These are phyloP conservation scores for Todiramphus chloris DNA, from an alignment of 2,113 vertebrate species.

Conservation along the genomic window DNA sequence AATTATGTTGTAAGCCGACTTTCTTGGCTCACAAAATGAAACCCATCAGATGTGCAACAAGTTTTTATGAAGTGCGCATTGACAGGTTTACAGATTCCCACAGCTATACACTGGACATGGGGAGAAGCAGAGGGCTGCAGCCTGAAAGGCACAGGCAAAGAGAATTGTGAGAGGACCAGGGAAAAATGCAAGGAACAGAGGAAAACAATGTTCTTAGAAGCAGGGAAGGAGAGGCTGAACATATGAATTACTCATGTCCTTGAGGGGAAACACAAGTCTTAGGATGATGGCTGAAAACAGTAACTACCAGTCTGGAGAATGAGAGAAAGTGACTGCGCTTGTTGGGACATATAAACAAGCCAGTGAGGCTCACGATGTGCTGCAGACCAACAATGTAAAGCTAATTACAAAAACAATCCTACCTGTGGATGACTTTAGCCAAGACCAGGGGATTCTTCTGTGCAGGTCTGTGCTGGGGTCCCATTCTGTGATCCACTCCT, in stretches of 20 bases:
- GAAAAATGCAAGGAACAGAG: neutral
- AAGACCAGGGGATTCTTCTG: neutral
- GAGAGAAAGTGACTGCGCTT: neutral
- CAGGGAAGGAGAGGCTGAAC: neutral
- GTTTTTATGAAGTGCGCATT: neutral
- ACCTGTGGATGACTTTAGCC: neutral
- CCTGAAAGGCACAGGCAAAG: neutral
- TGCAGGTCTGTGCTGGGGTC: fast-evolving
- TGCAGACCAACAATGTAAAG: neutral
- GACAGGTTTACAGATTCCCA: slow-evolving; percentile 24
- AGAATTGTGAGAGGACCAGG: neutral
- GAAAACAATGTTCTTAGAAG: neutral
- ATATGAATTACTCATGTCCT: neutral
- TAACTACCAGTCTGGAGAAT: neutral
- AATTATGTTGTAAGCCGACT: neutral
- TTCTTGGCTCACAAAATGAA: neutral
- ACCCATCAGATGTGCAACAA: neutral
- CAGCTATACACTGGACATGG: neutral
- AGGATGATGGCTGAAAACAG: neutral
- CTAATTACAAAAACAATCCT: fast-evolving
- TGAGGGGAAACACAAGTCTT: neutral
- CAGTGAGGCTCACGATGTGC: neutral
- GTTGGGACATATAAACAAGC: neutral
- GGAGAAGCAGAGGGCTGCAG: neutral
- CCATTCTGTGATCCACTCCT: neutral